Base-by-base conservation (phyloP, 2,797 vertebrate species). In the Urosaurus nigricauda region DNA sequence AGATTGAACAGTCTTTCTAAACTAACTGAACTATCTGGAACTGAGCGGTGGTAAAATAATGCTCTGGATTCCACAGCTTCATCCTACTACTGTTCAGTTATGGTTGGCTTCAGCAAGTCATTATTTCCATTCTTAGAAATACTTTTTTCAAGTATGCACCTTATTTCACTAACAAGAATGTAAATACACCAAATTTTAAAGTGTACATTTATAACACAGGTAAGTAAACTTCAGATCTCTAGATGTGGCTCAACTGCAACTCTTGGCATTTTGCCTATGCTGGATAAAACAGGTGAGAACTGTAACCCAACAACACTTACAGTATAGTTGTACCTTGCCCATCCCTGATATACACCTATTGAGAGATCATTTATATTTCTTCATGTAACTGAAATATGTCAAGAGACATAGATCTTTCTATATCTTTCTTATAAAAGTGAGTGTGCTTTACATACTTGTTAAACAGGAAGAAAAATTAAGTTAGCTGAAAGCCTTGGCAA, bases 391-490 rank as follows among this genome's bases (percentile, higher is more conserved):
- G 12, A 4, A 68, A 68, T 32, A 68, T 12, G 32, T 29, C 65
- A 32, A 68, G 11, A 13, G 11, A 68, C 26, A 29, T 68, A 68
- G 65, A 8, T 68, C 35, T 63, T 84, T 84, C 85, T 40, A 83
- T 80, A 87, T 58, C 29, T 56, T 84, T 90, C 58, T 0, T 7
- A 68, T 71, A 65, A 0, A 87, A 70, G 19, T n/a, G 2, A 77
- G 47, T 77, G 21, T 43, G 56, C 37, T 85, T 37, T 4, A 11
- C 12, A 79, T 85, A 85, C 86, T 87, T 81, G 71, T 4, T 77
- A 60, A n/a, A 56, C 24, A 43, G 51, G 53, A 5, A 16, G 19
- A 65, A 9, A 37, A 2, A 51, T 17, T 79, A 80, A 29, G 88
- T 51, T 74, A 91, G 68, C 12, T 73, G 80, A 11, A 87, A 89